Percentiles rank a stretch among this genome's conserved stretches.
These are phyloP conservation scores for Dinoponera quadriceps DNA, from an alignment of 1,140 invertebrate genomes.

Conservation along the genomic window DNA sequence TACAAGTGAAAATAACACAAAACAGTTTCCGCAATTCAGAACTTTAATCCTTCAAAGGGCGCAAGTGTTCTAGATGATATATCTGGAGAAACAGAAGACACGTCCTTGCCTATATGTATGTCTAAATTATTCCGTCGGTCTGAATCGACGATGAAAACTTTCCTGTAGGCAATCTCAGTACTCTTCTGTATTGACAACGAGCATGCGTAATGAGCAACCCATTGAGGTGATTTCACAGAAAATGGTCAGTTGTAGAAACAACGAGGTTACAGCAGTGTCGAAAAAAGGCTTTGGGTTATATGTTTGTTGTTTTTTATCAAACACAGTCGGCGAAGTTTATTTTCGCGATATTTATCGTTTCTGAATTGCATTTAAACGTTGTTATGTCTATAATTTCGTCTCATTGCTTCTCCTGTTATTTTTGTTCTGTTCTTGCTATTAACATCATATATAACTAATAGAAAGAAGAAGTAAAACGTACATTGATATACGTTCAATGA, in stretches of 20 bases:
- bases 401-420: not conserved
- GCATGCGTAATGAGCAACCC: constrained; percentile 43
- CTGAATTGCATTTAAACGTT: not conserved
- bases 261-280: too few relatives aligned
- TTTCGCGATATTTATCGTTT: not conserved
- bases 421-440: not conserved
- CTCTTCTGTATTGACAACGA: not conserved
- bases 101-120: not conserved
- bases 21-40: not conserved
- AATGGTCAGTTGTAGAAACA: constrained; percentile 9
- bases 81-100: too few relatives aligned
- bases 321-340: not conserved
- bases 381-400: too few relatives aligned
- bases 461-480: too few relatives aligned
- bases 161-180: too few relatives aligned
- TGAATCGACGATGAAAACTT: constrained; percentile 51
- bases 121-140: constrained; percentile 10
- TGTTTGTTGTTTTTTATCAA: not conserved
- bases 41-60: not conserved
- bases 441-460: not conserved
- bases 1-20: not conserved
- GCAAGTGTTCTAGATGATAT: too few relatives aligned
- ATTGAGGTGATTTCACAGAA: not conserved
- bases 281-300: not conserved
- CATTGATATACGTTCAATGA: not conserved